Base-by-base conservation (phyloP, 2,113 vertebrate species). In the Hippocampus abdominalis region DNA sequence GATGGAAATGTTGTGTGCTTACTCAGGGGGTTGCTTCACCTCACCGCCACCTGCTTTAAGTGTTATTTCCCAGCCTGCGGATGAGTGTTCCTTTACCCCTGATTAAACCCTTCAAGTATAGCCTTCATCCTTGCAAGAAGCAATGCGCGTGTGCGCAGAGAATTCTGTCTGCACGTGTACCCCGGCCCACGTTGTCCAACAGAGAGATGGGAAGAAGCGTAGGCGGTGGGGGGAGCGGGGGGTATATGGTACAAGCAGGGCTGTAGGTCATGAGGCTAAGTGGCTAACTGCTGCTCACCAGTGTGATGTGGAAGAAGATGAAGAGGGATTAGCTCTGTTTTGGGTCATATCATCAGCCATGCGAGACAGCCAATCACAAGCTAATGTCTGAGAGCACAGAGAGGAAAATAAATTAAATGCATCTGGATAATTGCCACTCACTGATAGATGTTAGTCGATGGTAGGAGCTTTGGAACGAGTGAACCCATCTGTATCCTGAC, bases 31-130 rank as follows among this genome's bases (percentile, higher is more conserved):
- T 69, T 42, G 78, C 66, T 44, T 64, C 68, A 61, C 67, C 78
- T 78, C 76, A 0, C 75, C 7, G 40, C 71, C 27, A 29, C 64
- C 65, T 12, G 11, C 32, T 72, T 78, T 70, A 39, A 63, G 64
- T 70, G 62, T 63, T 76, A 68, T 77, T 78, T 69, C 74, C 80
- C 69, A 0, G 74, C 72, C 64, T 62, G 63, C 40, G 76, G 73
- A 77, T 51, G 36, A 79, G 72, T 79, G 75, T 73, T 64, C 78
- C 81, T 72, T 72, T 69, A 72, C 70, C 67, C 81, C 69, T 81
- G 83, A 85, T 82, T 84, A 86, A 83, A 84, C 75, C 79, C 84
- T 77, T 68, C 20, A 83, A 88, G 79, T 79, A 75, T 76, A 56
- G 77, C 64, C 82, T 81, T 75, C 49, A 69, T 83, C 62, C 64